phyloP scores from a whole-genome alignment of 2,797 vertebrate genomes.

The Galagoides demidoff region DNA sequence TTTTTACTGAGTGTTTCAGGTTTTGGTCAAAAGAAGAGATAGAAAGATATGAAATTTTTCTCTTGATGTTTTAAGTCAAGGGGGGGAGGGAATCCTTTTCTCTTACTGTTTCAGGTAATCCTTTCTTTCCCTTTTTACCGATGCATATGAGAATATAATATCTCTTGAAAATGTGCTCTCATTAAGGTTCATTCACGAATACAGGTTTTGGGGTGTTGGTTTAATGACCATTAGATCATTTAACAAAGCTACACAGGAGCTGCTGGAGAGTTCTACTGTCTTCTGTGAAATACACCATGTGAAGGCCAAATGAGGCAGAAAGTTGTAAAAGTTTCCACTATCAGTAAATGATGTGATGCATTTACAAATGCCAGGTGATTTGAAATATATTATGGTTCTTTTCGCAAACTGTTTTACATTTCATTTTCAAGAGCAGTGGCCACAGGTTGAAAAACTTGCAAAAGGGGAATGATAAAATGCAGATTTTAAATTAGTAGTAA shows the following conservation, averaged over 20 bases:
- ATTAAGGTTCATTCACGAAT: background rate
- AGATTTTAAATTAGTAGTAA: slow-evolving; percentile 16
- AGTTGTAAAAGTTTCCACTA: background rate
- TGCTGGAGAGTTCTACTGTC: background rate
- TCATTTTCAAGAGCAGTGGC: background rate
- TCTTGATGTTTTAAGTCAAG: background rate
- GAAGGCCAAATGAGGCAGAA: slow-evolving; percentile 24
- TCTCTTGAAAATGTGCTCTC: background rate
- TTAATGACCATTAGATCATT: background rate
- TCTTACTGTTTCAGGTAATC: background rate
- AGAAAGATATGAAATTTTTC: background rate
- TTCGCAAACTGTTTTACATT: background rate
- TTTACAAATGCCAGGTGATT: background rate
- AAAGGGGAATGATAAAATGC: background rate
- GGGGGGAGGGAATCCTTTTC: background rate
- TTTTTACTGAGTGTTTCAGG: background rate
- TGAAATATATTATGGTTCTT: background rate
- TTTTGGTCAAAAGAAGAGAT: background rate
- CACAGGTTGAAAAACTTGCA: background rate
- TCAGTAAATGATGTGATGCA: background rate
- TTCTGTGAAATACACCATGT: slow-evolving; percentile 16
- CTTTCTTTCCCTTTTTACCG: background rate
- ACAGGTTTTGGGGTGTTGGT: background rate
- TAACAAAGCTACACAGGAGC: background rate
- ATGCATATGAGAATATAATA: background rate